phyloP scores from a whole-genome alignment of 1,140 invertebrate species.

The Drosophila melanogaster region Release_6_plus_ISO1_MT NT_037436.4:7780001-7780500 shows the following conservation, averaged over 20 bases:
- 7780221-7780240: conserved; percentile 71
- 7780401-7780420: conserved; percentile 64
- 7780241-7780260: conserved; percentile 62
- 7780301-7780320: conserved; percentile 62
- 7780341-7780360: conserved; percentile 42
- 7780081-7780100: conserved; percentile 59
- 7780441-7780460: conserved; percentile 56
- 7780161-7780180: conserved; percentile 45
- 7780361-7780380: conserved; percentile 47
- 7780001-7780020: conserved; percentile 80
- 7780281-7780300: conserved; percentile 46
- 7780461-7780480: not conserved
- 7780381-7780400: conserved; percentile 28
- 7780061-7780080: conserved; percentile 54
- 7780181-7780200: conserved; percentile 64
- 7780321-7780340: conserved; percentile 60
- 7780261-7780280: conserved; percentile 45
- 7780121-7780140: conserved; percentile 63
- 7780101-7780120: conserved; percentile 69
- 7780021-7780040: conserved; percentile 63
- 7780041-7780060: conserved; percentile 72
- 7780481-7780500: no score
- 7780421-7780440: conserved; percentile 79
- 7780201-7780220: conserved; percentile 71
- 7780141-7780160: conserved; percentile 45